phyloP scores from a whole-genome alignment of 35 echinoderm and acorn worm genomes.

The Acanthaster planci region DNA sequence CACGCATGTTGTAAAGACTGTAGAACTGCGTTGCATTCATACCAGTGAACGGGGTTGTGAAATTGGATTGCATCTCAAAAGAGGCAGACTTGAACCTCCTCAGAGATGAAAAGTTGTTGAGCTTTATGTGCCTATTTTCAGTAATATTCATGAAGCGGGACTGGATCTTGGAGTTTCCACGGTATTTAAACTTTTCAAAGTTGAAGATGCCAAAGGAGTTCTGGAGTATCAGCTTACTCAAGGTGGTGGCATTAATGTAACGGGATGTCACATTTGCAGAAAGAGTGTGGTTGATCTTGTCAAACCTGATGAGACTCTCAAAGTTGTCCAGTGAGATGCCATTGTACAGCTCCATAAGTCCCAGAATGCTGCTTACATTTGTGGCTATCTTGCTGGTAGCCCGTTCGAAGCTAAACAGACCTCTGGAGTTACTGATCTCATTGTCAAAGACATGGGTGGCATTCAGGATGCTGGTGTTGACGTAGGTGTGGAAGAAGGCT shows the following conservation, averaged over 20 bases:
- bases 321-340: slow-evolving; percentile 29
- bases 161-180: slow-evolving; percentile 19
- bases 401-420: slow-evolving; percentile 34
- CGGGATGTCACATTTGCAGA: slow-evolving; percentile 7
- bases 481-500: slow-evolving; percentile 18
- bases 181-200: slow-evolving; percentile 24
- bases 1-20: slow-evolving; percentile 16
- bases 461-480: slow-evolving; percentile 38
- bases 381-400: slow-evolving; percentile 32
- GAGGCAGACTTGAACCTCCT: slow-evolving; percentile 3
- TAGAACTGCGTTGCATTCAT: slow-evolving; percentile 14
- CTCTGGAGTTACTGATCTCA: slow-evolving; percentile 40
- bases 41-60: neutral
- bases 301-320: neutral
- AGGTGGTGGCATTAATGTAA: slow-evolving; percentile 17
- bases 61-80: neutral
- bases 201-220: slow-evolving; percentile 37
- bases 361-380: slow-evolving; percentile 36
- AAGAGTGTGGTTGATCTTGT: slow-evolving; percentile 31
- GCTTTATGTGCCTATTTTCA: slow-evolving; percentile 23
- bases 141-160: slow-evolving; percentile 25
- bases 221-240: slow-evolving; percentile 32
- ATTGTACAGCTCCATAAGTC: slow-evolving; percentile 2
- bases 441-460: slow-evolving; percentile 17
- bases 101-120: slow-evolving; percentile 48